Percentiles rank a stretch among this genome's conserved stretches.
Evolutionary conservation across 2,888 invertebrate species (phyloP).

Genomic region (Hirtodrosophila duncani): DNA sequence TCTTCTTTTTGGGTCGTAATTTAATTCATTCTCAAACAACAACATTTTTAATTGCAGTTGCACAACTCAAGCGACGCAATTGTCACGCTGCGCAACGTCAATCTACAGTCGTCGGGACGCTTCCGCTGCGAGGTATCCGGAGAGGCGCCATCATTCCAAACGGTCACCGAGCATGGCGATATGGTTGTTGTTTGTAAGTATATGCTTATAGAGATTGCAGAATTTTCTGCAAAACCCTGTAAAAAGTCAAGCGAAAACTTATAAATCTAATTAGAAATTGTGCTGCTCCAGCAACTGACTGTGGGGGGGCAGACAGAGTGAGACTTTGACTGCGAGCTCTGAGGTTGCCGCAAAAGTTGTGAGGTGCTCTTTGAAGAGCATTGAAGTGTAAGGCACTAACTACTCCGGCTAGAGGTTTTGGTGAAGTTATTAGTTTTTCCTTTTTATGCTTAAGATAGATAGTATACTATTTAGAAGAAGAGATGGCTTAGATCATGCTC

Average conservation of each 20-base stretch:
- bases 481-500: too few relatives aligned
- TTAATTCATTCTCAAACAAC: slow-evolving; percentile 9
- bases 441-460: too few relatives aligned
- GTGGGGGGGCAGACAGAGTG: slow-evolving; percentile 6
- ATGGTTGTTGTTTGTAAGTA: slow-evolving; percentile 85
- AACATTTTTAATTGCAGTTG: slow-evolving; percentile 79
- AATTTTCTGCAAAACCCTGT: background rate
- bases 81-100: slow-evolving; percentile 83
- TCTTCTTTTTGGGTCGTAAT: slow-evolving; percentile 8
- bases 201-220: slow-evolving; percentile 7
- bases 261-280: slow-evolving; percentile 59
- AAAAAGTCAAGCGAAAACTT: slow-evolving; percentile 44
- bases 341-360: background rate
- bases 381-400: too few relatives aligned
- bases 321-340: slow-evolving; percentile 3
- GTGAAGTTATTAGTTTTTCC: too few relatives aligned
- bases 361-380: too few relatives aligned
- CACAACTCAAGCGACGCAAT: slow-evolving; percentile 84
- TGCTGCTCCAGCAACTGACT: slow-evolving; percentile 18
- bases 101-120: slow-evolving; percentile 82
- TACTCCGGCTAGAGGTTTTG: too few relatives aligned
- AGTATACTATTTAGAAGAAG: too few relatives aligned
- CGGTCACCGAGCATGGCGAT: slow-evolving; percentile 83
- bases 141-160: slow-evolving; percentile 85
- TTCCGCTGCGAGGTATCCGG: slow-evolving; percentile 86